Evolutionary conservation across 92 coral and sea anemone genomes (phyloP), one percentile per base, ranked within the genome.

Genomic region (Parazoanthus darwini): DNA sequence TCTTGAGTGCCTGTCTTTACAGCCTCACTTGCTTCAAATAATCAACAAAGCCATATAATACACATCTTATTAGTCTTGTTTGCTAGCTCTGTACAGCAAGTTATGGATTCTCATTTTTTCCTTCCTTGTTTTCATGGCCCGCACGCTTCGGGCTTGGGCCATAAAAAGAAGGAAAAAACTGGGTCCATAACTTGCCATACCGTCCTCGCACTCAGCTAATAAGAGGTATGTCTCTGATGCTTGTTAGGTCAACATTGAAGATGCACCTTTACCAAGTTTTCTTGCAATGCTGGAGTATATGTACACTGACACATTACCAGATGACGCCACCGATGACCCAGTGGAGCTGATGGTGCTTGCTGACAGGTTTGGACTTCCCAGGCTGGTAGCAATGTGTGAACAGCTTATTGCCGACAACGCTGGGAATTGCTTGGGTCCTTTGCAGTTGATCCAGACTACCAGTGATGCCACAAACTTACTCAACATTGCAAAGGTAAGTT

Each of bases 311-410:
- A 50, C 85, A 15, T 73, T 92, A 25, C 95, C 96, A 9, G 82
- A 38, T 7, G 88, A 91, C 72, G 77, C 79, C 38, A 73, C 89
- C 6, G 36, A 81, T 43, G 92, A 94, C 35, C 82, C 44, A 82
- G 90, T 88, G 51, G 98, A 95, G 73, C 92, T 95, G 8, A 85
- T 95, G 59, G 92, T 94, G 15, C 79, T 95, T 6, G 96, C 97
- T 13, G 98, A 95, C 77, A 94, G 94, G 71, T 95, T 94, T 37
- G 94, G 95, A 48, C 93, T 94, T 9, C 89, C 92, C 16, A 91
- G 96, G 66, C 90, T 95, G 38, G 89, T 95, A 23, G 83, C 95
- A 25, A 88, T 95, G 44, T 94, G 97, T 81, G 98, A 95, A 77
- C 90, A 74, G 37, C 86, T 89, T 68, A 91, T 95, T 81, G 86